Conservation (phyloP, 2,113 vertebrate genomes). For the Bos indicus region DNA sequence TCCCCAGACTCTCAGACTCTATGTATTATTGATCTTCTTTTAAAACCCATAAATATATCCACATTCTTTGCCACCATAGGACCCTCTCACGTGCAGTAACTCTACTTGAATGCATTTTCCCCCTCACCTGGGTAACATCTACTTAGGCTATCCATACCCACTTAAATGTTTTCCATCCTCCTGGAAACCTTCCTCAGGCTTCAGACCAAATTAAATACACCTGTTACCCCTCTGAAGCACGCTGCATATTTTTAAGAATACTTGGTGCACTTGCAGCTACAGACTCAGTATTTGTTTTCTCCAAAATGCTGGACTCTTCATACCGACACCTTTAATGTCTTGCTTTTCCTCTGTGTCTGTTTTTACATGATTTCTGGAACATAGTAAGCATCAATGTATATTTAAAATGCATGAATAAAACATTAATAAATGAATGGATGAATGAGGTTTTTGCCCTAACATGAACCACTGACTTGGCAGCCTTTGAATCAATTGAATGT, state of each 20-base stretch:
- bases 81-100: background rate
- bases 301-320: background rate
- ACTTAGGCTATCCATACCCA: background rate
- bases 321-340: background rate
- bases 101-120: background rate
- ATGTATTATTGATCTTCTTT: background rate
- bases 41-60: background rate
- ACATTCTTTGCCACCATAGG: background rate
- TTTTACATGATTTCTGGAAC: background rate
- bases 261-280: background rate
- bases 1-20: background rate
- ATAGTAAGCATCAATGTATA: background rate
- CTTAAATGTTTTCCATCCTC: background rate
- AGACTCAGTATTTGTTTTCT: background rate
- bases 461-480: background rate
- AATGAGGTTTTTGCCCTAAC: background rate
- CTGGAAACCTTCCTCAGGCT: background rate
- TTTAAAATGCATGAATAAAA: background rate
- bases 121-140: background rate
- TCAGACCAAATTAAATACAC: background rate
- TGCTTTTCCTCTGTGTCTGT: background rate
- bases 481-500: background rate
- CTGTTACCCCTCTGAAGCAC: background rate
- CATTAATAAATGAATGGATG: background rate
- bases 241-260: background rate